phyloP scores from a whole-genome alignment of 1,140 invertebrate species.

The Paraescarpia echinospica region DNA sequence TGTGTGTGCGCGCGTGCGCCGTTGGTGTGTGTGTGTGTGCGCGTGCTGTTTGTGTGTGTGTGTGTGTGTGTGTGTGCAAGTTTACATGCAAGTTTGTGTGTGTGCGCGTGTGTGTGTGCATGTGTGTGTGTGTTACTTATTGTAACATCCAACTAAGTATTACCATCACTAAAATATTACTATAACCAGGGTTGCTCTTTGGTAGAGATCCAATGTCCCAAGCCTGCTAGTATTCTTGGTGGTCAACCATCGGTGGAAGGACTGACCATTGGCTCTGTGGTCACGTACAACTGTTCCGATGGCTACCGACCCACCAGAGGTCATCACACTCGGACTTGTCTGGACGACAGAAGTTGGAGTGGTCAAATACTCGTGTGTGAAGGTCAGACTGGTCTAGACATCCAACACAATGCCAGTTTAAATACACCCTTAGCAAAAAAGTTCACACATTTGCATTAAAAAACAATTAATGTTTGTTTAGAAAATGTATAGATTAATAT shows the following conservation, averaged over 20 bases:
- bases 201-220: background rate
- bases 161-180: background rate
- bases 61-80: background rate
- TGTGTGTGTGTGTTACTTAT: too few relatives aligned
- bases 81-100: background rate
- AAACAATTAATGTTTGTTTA: too few relatives aligned
- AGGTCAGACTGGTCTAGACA: conserved; percentile 8
- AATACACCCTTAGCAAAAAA: too few relatives aligned
- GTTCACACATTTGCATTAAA: too few relatives aligned
- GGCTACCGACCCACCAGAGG: background rate
- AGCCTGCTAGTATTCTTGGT: background rate
- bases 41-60: too few relatives aligned
- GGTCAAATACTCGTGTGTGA: background rate
- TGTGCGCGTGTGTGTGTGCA: too few relatives aligned
- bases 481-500: too few relatives aligned
- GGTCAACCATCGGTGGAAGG: background rate
- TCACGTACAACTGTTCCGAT: background rate
- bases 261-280: background rate
- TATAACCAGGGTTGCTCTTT: background rate
- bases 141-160: too few relatives aligned
- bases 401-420: too few relatives aligned
- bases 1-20: too few relatives aligned
- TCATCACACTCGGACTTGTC: background rate
- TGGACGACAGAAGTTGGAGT: background rate
- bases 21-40: too few relatives aligned